A percentile compares a stretch with the other conserved stretches of the same genome.
phyloP scores from a whole-genome alignment of 2,888 invertebrate genomes.

The Brachyptera putata region DNA sequence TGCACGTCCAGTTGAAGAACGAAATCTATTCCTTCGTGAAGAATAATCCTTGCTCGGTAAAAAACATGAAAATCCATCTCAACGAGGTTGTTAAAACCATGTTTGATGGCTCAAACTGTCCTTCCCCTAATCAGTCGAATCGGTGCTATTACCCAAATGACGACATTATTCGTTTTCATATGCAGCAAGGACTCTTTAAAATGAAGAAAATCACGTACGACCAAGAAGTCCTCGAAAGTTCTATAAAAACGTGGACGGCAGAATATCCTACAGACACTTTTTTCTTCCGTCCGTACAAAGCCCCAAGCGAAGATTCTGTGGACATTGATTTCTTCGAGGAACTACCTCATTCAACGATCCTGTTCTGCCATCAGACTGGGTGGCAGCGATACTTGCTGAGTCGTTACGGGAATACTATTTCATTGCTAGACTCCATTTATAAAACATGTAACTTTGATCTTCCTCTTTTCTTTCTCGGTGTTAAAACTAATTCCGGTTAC shows the following conservation, averaged over 20 bases:
- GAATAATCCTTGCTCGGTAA: background rate
- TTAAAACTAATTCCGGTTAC: slow-evolving; percentile 20
- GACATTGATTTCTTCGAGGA: background rate
- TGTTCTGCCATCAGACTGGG: slow-evolving; percentile 22
- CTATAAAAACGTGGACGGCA: background rate
- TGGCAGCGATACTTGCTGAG: slow-evolving; percentile 12
- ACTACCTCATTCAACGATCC: background rate
- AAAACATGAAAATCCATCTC: background rate
- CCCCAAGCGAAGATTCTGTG: background rate
- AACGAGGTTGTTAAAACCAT: background rate
- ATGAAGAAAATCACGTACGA: background rate
- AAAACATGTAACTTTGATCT: slow-evolving; percentile 14
- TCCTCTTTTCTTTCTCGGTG: slow-evolving; percentile 13
- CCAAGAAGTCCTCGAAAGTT: background rate
- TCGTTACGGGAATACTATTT: slow-evolving; percentile 13
- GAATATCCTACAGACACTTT: background rate
- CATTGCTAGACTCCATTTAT: slow-evolving; percentile 14
- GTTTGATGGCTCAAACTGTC: background rate
- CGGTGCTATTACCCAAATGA: background rate
- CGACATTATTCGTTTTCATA: background rate
- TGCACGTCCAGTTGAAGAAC: background rate
- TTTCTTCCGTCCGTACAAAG: background rate
- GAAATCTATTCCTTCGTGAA: background rate
- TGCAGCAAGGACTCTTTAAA: background rate
- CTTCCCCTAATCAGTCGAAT: background rate